Base-by-base conservation (phyloP, 2,113 vertebrate genomes). In the Poecilia latipinna region DNA sequence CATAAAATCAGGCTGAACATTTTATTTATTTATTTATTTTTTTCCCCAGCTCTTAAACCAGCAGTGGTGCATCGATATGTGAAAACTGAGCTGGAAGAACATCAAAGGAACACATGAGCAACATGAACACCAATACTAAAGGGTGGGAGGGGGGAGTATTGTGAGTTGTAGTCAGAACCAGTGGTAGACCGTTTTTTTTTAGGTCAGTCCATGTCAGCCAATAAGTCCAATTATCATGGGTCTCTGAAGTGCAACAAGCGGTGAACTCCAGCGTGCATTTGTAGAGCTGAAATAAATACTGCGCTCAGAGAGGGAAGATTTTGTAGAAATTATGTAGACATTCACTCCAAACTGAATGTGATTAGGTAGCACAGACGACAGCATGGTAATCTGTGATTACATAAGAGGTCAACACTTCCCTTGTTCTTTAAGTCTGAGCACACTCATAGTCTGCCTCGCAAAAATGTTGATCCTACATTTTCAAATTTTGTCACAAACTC, bases 191-290 rank as follows among this genome's bases (percentile, higher is more conserved):
- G 19, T 48, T 48, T 82, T 83, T 92, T 91, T 92, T 86, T 94
- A 92, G 91, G 91, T 92, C 91, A 93, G 82, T 70, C 67, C 85
- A 80, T 92, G 88, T 84, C 89, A 92, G 86, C 89, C 90, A 94
- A 94, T 93, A 92, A 92, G 83, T 90, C 83, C 91, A 93, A 93
- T 93, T 92, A 93, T 82, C 78, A 83, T 87, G 77, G 86, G 79
- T 63, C 82, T 82, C 82, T 82, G 80, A 91, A 88, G 88, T 69
- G 78, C 85, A 88, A 87, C 75, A 86, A 84, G 79, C 83, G 65
- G 4, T 83, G 84, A 92, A 88, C 86, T 80, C 82, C 83, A 77
- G 80, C 84, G 78, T 63, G 86, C 75, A 65, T 82, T 75, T 57
- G 80, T 71, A 48, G 66, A 28, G 44, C 66, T 66, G 65, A 73